phyloP scores from a whole-genome alignment of 2,888 invertebrate species.

The Drosophila koepferae region DNA sequence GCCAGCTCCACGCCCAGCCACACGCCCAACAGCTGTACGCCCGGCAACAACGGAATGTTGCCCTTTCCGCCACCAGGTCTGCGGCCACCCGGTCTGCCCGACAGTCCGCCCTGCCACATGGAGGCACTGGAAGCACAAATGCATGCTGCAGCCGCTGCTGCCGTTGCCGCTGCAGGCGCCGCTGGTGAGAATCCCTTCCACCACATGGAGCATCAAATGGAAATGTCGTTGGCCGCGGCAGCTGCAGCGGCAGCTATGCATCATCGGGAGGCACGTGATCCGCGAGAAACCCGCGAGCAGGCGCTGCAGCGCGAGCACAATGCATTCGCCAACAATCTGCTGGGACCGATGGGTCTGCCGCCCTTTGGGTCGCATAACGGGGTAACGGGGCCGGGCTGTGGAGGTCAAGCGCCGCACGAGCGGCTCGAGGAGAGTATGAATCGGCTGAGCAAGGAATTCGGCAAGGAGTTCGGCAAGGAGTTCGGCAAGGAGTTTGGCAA shows the following conservation, averaged over 20 bases:
- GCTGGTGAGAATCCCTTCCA: constrained; percentile 83
- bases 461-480: constrained; percentile 77
- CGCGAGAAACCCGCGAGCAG: constrained; percentile 71
- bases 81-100: constrained; percentile 70
- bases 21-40: constrained; percentile 59
- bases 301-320: constrained; percentile 81
- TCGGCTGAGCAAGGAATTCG: constrained; percentile 83
- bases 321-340: constrained; percentile 82
- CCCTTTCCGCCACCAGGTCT: constrained; percentile 78
- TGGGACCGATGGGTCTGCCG: constrained; percentile 83
- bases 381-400: constrained; percentile 49
- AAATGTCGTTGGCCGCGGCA: constrained; percentile 84
- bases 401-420: constrained; percentile 82
- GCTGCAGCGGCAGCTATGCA: constrained; percentile 84
- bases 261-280: constrained; percentile 79
- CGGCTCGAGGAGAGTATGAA: constrained; percentile 84
- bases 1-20: constrained; percentile 72
- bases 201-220: constrained; percentile 85
- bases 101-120: constrained; percentile 82
- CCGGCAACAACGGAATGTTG: constrained; percentile 63
- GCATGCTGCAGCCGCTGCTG: constrained; percentile 83
- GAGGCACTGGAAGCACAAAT: constrained; percentile 83
- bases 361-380: constrained; percentile 69
- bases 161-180: constrained; percentile 75
- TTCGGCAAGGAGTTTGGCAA: constrained; percentile 75